Conservation (phyloP, 1,140 invertebrate species). For the Plodia interpunctella region DNA sequence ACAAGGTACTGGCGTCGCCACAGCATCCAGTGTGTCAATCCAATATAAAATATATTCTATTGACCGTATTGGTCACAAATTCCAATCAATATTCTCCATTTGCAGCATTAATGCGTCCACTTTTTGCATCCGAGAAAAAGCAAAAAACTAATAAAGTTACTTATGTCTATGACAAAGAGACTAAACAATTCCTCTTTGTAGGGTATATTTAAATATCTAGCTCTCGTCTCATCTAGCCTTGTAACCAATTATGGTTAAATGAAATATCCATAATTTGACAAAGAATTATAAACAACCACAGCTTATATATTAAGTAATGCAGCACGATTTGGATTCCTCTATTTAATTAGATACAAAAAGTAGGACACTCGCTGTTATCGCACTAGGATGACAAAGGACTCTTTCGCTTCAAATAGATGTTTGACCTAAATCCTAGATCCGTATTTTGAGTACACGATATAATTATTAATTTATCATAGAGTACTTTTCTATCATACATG, state of each 20-base stretch:
- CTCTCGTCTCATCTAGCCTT: no score
- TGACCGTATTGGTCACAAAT: not conserved
- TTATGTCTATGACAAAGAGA: not conserved
- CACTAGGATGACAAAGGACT: not conserved
- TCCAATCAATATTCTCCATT: not conserved
- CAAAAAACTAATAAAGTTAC: not conserved
- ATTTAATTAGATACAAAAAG: conserved; percentile 6
- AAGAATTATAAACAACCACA: not conserved
- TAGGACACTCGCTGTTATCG: not conserved
- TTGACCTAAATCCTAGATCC: not conserved
- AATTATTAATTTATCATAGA: not conserved
- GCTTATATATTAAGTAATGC: not conserved
- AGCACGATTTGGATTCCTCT: not conserved
- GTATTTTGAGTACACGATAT: not conserved
- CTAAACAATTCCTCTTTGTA: no score
- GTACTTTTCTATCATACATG: not conserved
- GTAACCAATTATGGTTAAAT: no score
- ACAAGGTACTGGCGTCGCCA: not conserved
- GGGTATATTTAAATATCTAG: no score
- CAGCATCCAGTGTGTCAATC: not conserved
- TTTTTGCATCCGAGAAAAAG: not conserved
- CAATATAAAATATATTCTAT: not conserved
- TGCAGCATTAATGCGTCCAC: not conserved
- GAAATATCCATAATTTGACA: no score
- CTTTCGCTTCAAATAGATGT: not conserved